A percentile compares a stretch with the other conserved stretches of the same genome.
These are phyloP conservation scores for Anseranas semipalmata DNA, from an alignment of 2,113 vertebrate genomes.

Conservation along the genomic window DNA sequence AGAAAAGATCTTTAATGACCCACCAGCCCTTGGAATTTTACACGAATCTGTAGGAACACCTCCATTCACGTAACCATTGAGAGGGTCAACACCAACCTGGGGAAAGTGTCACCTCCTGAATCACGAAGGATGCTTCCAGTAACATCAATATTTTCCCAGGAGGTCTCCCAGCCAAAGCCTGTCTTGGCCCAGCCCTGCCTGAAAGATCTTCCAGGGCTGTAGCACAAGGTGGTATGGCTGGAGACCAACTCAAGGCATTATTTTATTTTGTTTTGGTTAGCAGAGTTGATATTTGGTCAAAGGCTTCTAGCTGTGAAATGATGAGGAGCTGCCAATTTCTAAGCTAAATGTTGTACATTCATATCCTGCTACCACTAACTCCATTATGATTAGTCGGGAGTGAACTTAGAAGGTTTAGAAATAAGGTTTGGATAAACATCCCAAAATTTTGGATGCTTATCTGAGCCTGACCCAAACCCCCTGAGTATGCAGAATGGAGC, in stretches of 20 bases:
- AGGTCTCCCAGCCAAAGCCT: constrained; percentile 22
- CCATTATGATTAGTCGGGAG: constrained; percentile 50
- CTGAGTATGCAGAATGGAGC: constrained; percentile 52
- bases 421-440: constrained; percentile 68
- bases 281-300: constrained; percentile 70
- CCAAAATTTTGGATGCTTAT: constrained; percentile 69
- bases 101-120: background rate
- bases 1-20: background rate
- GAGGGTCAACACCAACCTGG: rapidly evolving
- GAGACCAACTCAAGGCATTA: constrained; percentile 64
- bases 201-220: constrained; percentile 43
- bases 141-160: constrained; percentile 28
- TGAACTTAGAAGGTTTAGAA: constrained; percentile 62
- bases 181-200: background rate
- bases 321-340: constrained; percentile 63
- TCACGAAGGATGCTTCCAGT: background rate
- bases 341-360: constrained; percentile 62
- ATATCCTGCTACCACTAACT: constrained; percentile 66
- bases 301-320: constrained; percentile 64
- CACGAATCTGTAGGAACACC: background rate
- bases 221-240: constrained; percentile 61
- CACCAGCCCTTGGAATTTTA: background rate
- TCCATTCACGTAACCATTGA: rapidly evolving
- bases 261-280: constrained; percentile 73
- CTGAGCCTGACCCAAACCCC: constrained; percentile 67